Percentiles rank a stretch among this genome's conserved stretches.
phyloP scores from a whole-genome alignment of 1,140 invertebrate genomes.

The Pseudachorutes palmiensis region DNA sequence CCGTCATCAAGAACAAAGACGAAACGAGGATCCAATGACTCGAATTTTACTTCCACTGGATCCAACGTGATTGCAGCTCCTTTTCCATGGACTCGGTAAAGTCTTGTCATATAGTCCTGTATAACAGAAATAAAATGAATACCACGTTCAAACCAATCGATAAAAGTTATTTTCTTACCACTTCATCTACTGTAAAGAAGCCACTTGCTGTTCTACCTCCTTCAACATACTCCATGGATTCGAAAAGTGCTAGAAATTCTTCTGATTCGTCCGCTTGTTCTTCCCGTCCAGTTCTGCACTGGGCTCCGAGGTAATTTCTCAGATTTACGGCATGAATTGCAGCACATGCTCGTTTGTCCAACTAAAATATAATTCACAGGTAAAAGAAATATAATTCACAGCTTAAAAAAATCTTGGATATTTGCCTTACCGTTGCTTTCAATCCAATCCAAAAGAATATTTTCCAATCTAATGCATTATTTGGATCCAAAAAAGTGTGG shows the following conservation, averaged over 20 bases:
- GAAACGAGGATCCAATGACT: constrained; percentile 77
- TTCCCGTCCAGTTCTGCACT: constrained; percentile 93
- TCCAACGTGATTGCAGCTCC: constrained; percentile 86
- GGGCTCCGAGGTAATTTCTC: constrained; percentile 87
- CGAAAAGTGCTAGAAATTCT: constrained; percentile 89
- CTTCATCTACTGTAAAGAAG: constrained; percentile 95
- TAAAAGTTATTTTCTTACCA: constrained; percentile 45
- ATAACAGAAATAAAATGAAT: neutral
- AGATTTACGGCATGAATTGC: constrained; percentile 99
- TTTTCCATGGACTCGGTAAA: constrained; percentile 83
- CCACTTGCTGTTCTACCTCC: constrained; percentile 93
- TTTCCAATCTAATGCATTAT: constrained; percentile 79
- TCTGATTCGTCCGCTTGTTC: constrained; percentile 94
- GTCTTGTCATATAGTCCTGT: constrained; percentile 66
- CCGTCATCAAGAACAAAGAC: constrained; percentile 89
- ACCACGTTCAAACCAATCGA: constrained; percentile 7
- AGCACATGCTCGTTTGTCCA: constrained; percentile 96
- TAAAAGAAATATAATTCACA: constrained; percentile 20
- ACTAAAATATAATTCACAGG: constrained; percentile 44
- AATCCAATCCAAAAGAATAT: constrained; percentile 99
- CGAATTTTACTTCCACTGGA: constrained; percentile 61
- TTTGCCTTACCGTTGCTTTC: constrained; percentile 72
- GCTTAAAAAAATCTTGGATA: neutral
- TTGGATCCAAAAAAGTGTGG: constrained; percentile 74
- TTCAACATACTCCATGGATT: constrained; percentile 90